phyloP scores from a whole-genome alignment of 2,113 vertebrate species.

The Panthera leo region DNA sequence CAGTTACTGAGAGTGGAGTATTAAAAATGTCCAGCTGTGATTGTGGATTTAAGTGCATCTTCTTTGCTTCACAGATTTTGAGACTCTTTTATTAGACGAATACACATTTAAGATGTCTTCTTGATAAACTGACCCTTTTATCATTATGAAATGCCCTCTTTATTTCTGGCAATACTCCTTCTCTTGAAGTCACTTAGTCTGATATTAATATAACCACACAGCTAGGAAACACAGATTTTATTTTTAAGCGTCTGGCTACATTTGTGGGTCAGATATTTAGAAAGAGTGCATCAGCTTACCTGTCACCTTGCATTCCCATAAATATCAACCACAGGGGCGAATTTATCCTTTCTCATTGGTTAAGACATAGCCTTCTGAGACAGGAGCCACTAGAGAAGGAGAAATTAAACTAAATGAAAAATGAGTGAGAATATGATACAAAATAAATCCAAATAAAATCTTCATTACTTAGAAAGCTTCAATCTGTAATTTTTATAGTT shows the following conservation, averaged over 20 bases:
- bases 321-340: neutral
- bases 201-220: slow-evolving; percentile 13
- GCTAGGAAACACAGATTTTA: slow-evolving; percentile 18
- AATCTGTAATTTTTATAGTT: neutral
- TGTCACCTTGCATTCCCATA: neutral
- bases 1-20: neutral
- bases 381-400: neutral
- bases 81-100: neutral
- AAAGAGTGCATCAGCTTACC: slow-evolving; percentile 12
- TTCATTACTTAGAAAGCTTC: neutral
- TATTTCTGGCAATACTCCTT: slow-evolving; percentile 23
- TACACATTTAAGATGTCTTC: neutral
- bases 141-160: neutral
- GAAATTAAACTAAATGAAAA: slow-evolving; percentile 6
- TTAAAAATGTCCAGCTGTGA: neutral
- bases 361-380: neutral
- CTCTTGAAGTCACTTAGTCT: slow-evolving; percentile 33
- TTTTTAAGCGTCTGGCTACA: slow-evolving; percentile 23
- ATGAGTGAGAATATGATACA: neutral
- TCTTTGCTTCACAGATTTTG: neutral
- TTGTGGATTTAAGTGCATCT: neutral
- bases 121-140: neutral
- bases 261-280: slow-evolving; percentile 39
- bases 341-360: neutral
- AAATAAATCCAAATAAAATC: neutral